These are phyloP conservation scores for Puffinus mauretanicus DNA, from an alignment of 2,113 vertebrate species.

Conservation along the genomic window DNA sequence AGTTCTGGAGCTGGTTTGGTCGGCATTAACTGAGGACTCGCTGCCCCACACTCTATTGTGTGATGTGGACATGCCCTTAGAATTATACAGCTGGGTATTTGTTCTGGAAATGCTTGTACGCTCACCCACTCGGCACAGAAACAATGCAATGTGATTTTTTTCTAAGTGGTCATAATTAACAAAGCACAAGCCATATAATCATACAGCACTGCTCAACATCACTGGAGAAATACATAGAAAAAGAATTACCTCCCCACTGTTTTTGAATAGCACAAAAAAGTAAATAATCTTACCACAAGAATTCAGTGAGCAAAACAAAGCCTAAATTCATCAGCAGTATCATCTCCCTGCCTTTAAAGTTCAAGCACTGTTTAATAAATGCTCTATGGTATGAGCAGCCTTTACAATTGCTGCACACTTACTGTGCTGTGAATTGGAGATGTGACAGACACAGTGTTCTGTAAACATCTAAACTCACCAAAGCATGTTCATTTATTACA, in stretches of 20 bases:
- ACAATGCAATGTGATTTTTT: neutral
- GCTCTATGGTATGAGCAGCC: neutral
- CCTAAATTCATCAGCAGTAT: neutral
- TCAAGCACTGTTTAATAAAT: neutral
- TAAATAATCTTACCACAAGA: neutral
- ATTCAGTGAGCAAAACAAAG: slow-evolving; percentile 8
- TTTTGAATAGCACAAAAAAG: slow-evolving; percentile 6
- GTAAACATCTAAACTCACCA: neutral
- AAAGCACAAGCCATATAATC: neutral
- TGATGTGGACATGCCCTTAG: neutral
- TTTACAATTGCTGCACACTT: neutral
- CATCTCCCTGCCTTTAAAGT: neutral
- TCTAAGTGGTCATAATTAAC: slow-evolving; percentile 1
- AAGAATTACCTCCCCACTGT: neutral
- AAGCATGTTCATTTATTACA: neutral
- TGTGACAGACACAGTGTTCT: neutral
- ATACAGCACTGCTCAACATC: neutral
- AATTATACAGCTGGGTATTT: slow-evolving; percentile 5
- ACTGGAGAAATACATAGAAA: neutral
- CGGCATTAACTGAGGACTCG: neutral
- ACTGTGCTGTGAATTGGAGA: neutral
- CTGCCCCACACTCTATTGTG: neutral
- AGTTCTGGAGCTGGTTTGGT: neutral
- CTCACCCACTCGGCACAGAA: neutral
- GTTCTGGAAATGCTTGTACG: neutral